Percentiles rank a stretch among this genome's conserved stretches.
These are phyloP conservation scores for Drosophila teissieri DNA, from an alignment of 1,140 invertebrate genomes.

Conservation along the genomic window DNA sequence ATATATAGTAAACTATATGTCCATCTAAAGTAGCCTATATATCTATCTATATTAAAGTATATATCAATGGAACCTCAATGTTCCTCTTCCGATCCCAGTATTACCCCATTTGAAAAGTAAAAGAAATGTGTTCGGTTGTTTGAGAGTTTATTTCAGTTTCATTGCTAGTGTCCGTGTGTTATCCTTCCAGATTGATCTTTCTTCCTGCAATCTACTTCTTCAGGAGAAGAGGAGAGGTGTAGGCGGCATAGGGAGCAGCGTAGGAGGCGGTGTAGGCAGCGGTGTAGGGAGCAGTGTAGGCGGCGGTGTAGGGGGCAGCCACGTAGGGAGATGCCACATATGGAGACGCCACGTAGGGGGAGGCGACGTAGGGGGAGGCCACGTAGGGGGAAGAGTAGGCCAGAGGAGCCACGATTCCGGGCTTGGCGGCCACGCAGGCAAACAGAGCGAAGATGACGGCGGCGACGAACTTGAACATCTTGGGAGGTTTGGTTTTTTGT, in stretches of 20 bases:
- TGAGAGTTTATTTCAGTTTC: constrained; percentile 42
- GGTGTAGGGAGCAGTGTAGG: constrained; percentile 60
- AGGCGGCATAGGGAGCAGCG: constrained; percentile 50
- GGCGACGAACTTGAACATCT: constrained; percentile 80
- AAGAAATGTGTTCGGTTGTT: constrained; percentile 36
- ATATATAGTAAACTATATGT: no score
- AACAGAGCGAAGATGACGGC: constrained; percentile 69
- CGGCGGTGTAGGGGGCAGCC: constrained; percentile 67
- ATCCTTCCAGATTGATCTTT: not conserved
- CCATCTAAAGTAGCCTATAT: no score
- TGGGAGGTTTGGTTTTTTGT: constrained; percentile 32
- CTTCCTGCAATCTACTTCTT: constrained; percentile 57
- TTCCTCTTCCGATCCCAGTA: not conserved
- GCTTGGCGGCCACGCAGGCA: constrained; percentile 71
- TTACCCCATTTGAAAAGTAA: not conserved
- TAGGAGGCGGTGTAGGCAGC: constrained; percentile 46
- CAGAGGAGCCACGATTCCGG: constrained; percentile 75
- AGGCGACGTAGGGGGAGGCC: constrained; percentile 60
- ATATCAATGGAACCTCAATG: not conserved
- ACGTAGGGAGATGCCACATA: constrained; percentile 67
- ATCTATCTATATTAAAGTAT: no score
- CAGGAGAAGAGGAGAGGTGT: constrained; percentile 56
- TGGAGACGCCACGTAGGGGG: constrained; percentile 67
- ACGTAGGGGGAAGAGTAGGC: constrained; percentile 66
- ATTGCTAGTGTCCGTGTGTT: constrained; percentile 24